A percentile compares a stretch with the other conserved stretches of the same genome.
Conservation (phyloP, 2,797 vertebrate genomes). For the Artibeus jamaicensis region DNA sequence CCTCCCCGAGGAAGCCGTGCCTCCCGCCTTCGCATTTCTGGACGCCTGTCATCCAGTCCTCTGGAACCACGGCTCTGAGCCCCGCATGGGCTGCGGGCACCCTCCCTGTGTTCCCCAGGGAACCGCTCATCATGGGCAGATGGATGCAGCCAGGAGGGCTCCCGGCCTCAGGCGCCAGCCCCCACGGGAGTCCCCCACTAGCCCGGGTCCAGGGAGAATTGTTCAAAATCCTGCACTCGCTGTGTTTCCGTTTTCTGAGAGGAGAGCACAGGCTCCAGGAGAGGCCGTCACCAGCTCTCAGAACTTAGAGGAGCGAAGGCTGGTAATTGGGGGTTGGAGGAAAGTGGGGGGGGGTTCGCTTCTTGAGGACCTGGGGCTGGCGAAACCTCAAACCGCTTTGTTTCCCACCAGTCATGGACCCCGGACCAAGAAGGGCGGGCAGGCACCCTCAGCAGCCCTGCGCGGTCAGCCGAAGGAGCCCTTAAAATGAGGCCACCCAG, state of each 20-base stretch:
- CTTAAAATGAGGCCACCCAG: neutral
- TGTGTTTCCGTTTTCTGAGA: neutral
- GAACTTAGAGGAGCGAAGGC: neutral
- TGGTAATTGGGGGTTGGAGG: neutral
- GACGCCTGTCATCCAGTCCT: neutral
- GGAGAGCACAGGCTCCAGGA: neutral
- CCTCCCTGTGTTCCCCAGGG: neutral
- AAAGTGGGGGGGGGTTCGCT: neutral
- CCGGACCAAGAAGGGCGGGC: neutral
- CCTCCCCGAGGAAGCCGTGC: neutral
- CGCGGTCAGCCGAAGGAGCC: neutral
- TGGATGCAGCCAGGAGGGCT: neutral
- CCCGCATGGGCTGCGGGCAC: neutral
- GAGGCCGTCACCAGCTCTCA: neutral
- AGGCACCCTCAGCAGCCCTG: fast-evolving
- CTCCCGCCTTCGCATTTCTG: neutral
- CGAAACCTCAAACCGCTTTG: neutral
- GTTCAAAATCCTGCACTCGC: neutral
- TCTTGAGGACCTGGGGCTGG: neutral
- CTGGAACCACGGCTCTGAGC: neutral
- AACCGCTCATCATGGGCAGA: neutral
- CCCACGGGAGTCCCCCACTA: neutral
- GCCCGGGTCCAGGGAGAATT: neutral
- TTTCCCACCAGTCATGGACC: neutral
- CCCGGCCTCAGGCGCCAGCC: too few species aligned